These are phyloP conservation scores for Pelodiscus sinensis DNA, from an alignment of 2,113 vertebrate genomes.

Conservation along the genomic window DNA sequence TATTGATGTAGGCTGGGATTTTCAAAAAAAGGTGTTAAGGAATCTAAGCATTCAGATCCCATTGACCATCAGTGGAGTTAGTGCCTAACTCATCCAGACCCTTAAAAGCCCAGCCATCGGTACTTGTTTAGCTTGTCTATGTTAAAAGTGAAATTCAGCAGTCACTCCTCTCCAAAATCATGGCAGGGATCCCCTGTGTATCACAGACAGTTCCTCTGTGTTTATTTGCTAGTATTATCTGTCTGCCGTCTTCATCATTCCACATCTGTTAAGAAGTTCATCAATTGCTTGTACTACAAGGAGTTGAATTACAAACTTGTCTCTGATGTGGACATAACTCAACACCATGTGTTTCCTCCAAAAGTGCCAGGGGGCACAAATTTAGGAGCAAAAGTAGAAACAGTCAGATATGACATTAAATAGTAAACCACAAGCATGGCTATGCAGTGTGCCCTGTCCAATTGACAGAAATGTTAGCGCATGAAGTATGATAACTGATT, in stretches of 20 bases:
- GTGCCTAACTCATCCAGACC: neutral
- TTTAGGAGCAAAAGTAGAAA: neutral
- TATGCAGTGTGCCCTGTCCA: neutral
- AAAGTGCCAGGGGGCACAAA: fast-evolving
- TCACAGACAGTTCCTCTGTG: fast-evolving
- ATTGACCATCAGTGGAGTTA: neutral
- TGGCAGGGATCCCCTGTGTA: neutral
- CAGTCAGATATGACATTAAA: neutral
- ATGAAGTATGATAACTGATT: fast-evolving
- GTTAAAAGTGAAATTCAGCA: fast-evolving
- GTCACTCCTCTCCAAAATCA: fast-evolving
- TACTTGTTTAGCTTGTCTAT: neutral
- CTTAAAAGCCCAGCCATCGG: fast-evolving
- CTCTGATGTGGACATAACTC: neutral
- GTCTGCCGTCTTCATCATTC: neutral
- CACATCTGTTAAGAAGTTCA: neutral
- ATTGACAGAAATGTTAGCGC: neutral
- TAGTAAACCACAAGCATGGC: fast-evolving
- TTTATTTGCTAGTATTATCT: neutral
- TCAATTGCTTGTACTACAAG: neutral
- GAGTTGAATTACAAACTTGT: neutral
- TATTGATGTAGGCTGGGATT: neutral
- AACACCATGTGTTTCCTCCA: neutral
- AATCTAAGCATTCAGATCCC: fast-evolving
- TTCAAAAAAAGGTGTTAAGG: neutral